These are phyloP conservation scores for Rallus limicola DNA, from an alignment of 2,113 vertebrate species.

Conservation along the genomic window DNA sequence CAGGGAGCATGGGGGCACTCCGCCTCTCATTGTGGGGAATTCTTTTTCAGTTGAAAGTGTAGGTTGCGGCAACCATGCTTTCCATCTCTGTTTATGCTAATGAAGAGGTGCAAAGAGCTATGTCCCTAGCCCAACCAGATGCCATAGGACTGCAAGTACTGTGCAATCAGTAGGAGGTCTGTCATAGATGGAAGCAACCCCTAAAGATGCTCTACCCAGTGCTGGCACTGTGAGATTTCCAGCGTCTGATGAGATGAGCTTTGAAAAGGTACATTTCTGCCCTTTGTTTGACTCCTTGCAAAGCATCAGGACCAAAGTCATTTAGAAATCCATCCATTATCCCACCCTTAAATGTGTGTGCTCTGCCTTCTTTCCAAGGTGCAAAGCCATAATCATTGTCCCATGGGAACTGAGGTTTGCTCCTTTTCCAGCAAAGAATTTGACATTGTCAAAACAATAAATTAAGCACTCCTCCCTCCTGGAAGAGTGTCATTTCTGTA, in stretches of 20 bases:
- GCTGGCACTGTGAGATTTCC: background rate
- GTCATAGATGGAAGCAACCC: background rate
- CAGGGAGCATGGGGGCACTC: no score
- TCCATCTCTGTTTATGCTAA: background rate
- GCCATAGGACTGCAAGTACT: background rate
- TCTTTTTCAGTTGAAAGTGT: background rate
- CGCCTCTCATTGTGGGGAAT: accelerated
- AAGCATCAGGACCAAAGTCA: background rate
- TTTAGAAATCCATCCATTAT: background rate
- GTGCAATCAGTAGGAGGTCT: background rate
- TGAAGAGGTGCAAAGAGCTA: background rate
- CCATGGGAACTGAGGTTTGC: background rate
- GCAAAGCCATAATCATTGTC: background rate
- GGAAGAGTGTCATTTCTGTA: background rate
- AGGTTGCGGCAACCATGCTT: background rate
- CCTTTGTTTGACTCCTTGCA: background rate
- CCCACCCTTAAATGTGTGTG: accelerated
- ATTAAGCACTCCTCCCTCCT: background rate
- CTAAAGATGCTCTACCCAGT: background rate
- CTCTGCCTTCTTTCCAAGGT: accelerated
- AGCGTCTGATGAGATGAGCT: background rate
- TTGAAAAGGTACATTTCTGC: background rate
- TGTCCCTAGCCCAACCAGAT: no score
- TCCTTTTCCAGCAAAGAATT: background rate
- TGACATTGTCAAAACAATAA: background rate